Evolutionary conservation across 2,113 vertebrate species (phyloP), one percentile per base, ranked within the genome.

Genomic region (Notiomystis cincta): DNA sequence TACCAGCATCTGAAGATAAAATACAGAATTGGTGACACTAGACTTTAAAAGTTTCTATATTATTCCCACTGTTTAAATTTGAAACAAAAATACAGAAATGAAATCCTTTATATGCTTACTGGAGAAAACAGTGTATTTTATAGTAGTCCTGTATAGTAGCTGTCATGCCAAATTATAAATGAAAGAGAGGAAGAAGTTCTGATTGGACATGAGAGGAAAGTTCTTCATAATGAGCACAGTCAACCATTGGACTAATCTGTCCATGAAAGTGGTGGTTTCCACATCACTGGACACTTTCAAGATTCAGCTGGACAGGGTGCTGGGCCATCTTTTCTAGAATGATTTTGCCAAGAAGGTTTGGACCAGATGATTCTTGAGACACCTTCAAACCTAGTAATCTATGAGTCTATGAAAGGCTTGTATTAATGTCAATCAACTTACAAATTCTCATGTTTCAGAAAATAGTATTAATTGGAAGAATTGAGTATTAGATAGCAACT

Each of bases 271-370:
- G 61, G 7, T 89, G 33, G 12, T 9, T 50, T 79, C 73, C 12
- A 48, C 0, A 0, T 5, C 47, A 27, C 1, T 13, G 40, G 28
- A 50, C 20, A 38, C 31, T 56, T 57, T 3, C 5, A 21, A 21
- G 33, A 24, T 35, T 40, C 17, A 20, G 42, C 28, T 57, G 42
- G 30, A 51, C 33, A 57, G 10, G 15, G 7, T 69, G 6, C 28
- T 62, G 44, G 40, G 20, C 38, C n/a, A 14, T 51, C 42, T 69
- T 81, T 6, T 76, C 58, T 47, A 53, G 56, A 45, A 20, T 67
- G 33, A 13, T 80, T 75, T 69, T 85, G 24, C 25, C 18, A 45
- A 33, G 78, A 33, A 38, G 54, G 11, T 24, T 38, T 50, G 28
- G 30, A 61, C 40, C 28, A 72, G 40, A 35, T 72, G 65, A 45